Percentiles rank a stretch among this genome's conserved stretches.
Conservation (phyloP, 2,113 vertebrate genomes). For the Poeciliopsis turrubarensis region DNA sequence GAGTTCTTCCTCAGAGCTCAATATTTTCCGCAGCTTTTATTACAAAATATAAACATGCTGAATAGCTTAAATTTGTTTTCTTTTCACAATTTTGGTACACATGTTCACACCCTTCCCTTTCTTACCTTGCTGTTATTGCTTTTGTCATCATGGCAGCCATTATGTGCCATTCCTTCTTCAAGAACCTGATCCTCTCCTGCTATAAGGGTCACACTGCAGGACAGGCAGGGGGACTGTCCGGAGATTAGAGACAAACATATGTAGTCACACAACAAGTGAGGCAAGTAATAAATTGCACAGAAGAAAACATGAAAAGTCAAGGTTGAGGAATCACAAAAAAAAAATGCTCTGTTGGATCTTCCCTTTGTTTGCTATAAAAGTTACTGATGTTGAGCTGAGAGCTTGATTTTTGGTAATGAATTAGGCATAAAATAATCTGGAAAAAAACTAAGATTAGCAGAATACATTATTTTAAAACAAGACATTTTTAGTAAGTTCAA, state of each 20-base stretch:
- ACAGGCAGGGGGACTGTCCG: conserved; percentile 83
- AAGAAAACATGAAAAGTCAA: conserved; percentile 4
- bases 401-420: background rate
- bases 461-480: too few relatives aligned
- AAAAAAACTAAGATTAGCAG: background rate
- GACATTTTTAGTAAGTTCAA: too few relatives aligned
- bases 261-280: background rate
- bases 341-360: too few relatives aligned
- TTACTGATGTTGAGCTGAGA: too few relatives aligned
- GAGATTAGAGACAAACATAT: background rate
- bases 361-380: too few relatives aligned
- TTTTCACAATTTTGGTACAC: background rate
- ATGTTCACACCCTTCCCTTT: background rate
- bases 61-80: background rate
- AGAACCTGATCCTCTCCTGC: conserved; percentile 76
- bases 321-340: background rate
- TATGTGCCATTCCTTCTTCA: conserved; percentile 83
- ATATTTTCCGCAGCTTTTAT: background rate
- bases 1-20: conserved; percentile 42
- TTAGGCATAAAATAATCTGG: background rate
- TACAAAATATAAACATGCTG: background rate
- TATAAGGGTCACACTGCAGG: conserved; percentile 81
- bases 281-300: background rate
- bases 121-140: conserved; percentile 80
- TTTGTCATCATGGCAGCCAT: conserved; percentile 89